phyloP scores from a whole-genome alignment of 2,888 invertebrate genomes.

The Nemoura dubitans region DNA sequence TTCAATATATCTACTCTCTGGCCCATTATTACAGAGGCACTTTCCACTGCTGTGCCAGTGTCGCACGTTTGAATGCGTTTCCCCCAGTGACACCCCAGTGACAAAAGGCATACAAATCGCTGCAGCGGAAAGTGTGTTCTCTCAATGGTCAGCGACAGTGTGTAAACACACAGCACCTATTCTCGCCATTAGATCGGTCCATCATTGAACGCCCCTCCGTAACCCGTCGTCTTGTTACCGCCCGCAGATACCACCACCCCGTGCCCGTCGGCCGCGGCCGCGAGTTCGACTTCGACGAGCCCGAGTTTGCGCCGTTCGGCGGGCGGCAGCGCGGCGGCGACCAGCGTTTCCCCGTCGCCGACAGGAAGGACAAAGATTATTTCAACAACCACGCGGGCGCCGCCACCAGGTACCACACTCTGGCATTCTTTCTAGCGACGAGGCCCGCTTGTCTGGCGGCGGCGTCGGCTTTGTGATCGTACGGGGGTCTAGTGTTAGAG shows the following conservation, averaged over 20 bases:
- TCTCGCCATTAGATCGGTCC: too few species aligned
- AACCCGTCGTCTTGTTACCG: neutral
- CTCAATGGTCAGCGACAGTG: too few species aligned
- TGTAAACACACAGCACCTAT: too few species aligned
- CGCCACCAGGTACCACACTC: slow-evolving; percentile 26
- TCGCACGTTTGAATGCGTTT: too few species aligned
- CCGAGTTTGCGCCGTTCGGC: neutral
- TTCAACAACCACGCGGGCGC: slow-evolving; percentile 13
- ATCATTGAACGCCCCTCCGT: too few species aligned
- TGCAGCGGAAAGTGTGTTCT: too few species aligned
- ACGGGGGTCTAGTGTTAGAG: too few species aligned
- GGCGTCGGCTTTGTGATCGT: neutral
- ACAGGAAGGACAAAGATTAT: slow-evolving; percentile 34
- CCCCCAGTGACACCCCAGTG: too few species aligned
- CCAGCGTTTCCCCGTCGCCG: neutral
- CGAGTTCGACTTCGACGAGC: neutral
- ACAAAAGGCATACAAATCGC: too few species aligned
- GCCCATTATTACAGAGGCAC: too few species aligned
- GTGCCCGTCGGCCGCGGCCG: neutral
- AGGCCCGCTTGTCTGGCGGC: neutral
- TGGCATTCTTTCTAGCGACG: neutral
- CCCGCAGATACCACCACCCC: neutral
- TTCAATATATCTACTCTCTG: too few species aligned
- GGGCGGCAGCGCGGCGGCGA: slow-evolving; percentile 13
- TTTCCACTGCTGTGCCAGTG: too few species aligned